Evolutionary conservation across 2,888 invertebrate genomes (phyloP), one percentile per base, ranked within the genome.

Genomic region (Perithous albicinctus): DNA sequence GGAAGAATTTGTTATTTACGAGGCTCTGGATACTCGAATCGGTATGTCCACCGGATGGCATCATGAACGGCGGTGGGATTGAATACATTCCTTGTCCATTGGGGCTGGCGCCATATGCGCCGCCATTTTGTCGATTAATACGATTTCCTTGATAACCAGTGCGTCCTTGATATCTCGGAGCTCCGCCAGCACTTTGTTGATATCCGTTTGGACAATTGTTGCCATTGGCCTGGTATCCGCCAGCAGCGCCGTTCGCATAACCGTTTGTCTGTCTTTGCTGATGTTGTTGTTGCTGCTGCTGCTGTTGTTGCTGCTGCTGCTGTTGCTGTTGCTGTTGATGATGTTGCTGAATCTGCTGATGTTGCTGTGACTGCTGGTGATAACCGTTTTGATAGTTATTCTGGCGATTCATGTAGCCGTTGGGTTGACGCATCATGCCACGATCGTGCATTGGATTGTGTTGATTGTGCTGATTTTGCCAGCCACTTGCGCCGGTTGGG

Each of bases 1-100:
- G 96, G 94, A 96, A 96, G 94, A 95, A 96, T 92, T 96, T 96
- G 92, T 95, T 96, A 90, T 95, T 93, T 35, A 94, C 93, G 86
- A 94, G 92, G 54, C 93, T 94, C 86, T 94, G 94, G 83, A 94
- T 94, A 56, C 93, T 93, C 69, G 94, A 94, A 74, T 93, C 93
- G 1, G 91, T 89, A 54, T 89, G 90, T 2, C 90, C 91, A 2
- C 89, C 88, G n/a, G 92, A 89, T 75, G 93, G 93, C 93, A 94
- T 94, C 91, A 94, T 93, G 83, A 93, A 94, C 7, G 93, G 93
- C 51, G 88, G 93, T 10, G 94, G 93, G 87, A 93, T 91, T 2
- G 93, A 92, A 64, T 93, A 93, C 85, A 93, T 90, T 67, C 89
- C 89, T 51, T 93, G 93, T 15, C 89, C 89, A 61, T 86, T 87